Evolutionary conservation across 53 echinoderm and acorn worm species (phyloP).

Genomic region (Apostichopus leukothele): DNA sequence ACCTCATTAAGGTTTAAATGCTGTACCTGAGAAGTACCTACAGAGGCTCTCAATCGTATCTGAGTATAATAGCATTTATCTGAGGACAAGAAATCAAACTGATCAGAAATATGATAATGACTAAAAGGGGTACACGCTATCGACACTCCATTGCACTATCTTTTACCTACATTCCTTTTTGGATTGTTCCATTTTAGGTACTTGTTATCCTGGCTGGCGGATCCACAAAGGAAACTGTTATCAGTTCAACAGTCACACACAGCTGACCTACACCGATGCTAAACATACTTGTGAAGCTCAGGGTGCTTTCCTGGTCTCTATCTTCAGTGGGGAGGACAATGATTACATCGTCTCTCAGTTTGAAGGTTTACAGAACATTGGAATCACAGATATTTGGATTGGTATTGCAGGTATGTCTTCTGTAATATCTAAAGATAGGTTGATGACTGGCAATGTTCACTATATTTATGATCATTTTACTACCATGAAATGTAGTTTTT

Average conservation of each 20-base stretch:
- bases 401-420: constrained; percentile 75
- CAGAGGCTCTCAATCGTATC: too few relatives aligned
- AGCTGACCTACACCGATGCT: constrained; percentile 73
- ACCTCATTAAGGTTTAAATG: too few relatives aligned
- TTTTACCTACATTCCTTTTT: too few relatives aligned
- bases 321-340: constrained; percentile 71
- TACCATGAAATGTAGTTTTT: too few relatives aligned
- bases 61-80: too few relatives aligned
- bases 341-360: constrained; percentile 60
- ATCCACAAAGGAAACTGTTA: constrained; percentile 81
- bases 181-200: constrained; percentile 43
- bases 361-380: constrained; percentile 63
- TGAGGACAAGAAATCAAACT: too few relatives aligned
- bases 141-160: too few relatives aligned
- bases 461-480: too few relatives aligned
- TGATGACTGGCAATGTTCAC: too few relatives aligned
- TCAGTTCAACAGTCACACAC: constrained; percentile 57
- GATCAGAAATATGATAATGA: too few relatives aligned
- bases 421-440: not conserved
- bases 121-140: too few relatives aligned
- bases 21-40: too few relatives aligned
- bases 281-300: constrained; percentile 84
- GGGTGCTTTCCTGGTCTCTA: constrained; percentile 70
- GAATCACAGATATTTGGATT: constrained; percentile 75
- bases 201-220: constrained; percentile 72